Base-by-base conservation (phyloP, 2,888 invertebrate genomes). In the Sarcophaga variegata region DNA sequence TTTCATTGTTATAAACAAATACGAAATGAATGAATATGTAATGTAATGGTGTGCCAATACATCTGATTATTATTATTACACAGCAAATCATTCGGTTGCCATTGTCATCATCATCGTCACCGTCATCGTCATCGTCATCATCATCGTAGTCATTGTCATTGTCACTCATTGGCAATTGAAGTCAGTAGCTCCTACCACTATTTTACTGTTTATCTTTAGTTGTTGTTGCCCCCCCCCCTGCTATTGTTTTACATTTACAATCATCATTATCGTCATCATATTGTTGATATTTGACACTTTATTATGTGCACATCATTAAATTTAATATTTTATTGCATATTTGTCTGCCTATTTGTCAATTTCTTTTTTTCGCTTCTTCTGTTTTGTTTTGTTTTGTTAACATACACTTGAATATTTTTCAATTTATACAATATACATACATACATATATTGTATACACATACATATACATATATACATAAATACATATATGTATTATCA, bases 231-330 rank as follows among this genome's bases (percentile, higher is more conserved):
- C 10, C 20, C 37, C 37, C n/a, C 2, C 49, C 49, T 64, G 47
- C 66, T 64, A 2, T 37, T 10, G 37, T 79, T 71, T 64, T 70
- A 79, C 74, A 75, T 83, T 83, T 75, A 75, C 79, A 79, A 83
- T 83, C 79, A 78, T 83, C 83, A 86, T 83, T 86, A 81, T 89
- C 77, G 67, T 78, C 79, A 81, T 85, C 72, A 80, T 72, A 77
- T 83, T 86, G 83, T 89, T 88, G 87, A 88, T 88, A 88, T 91
- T 90, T 91, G 91, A 90, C 91, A 91, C 90, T 91, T 90, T 90
- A 91, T 91, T 91, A 90, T 89, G 90, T 90, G 90, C 91, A 91
- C 91, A 91, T 91, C 91, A 91, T 91, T 90, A 91, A 90, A 89
- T 91, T 90, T 90, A 77, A 84, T 84, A 84, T 83, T 27, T 27